Conservation (phyloP, 2,113 vertebrate genomes). For the Corydoras maculifer region DNA sequence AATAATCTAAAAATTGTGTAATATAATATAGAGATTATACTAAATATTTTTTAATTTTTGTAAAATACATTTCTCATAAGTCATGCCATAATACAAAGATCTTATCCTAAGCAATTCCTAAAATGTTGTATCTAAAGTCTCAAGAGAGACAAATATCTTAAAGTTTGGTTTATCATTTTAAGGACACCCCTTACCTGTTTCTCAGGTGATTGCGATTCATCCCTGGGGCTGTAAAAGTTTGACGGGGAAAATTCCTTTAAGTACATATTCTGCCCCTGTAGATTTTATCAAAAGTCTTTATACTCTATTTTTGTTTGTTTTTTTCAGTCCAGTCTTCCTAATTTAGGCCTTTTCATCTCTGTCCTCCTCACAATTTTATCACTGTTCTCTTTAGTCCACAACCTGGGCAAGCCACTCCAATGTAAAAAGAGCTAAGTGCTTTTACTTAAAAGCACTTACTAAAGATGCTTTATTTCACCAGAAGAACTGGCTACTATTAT, state of each 20-base stretch:
- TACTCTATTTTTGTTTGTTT: slow-evolving; percentile 47
- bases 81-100: too few species aligned
- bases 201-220: slow-evolving; percentile 62
- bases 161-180: slow-evolving; percentile 55
- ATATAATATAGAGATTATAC: too few species aligned
- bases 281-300: slow-evolving; percentile 68
- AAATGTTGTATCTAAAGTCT: slow-evolving; percentile 29
- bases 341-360: slow-evolving; percentile 13
- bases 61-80: slow-evolving; percentile 1
- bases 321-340: slow-evolving; percentile 39
- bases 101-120: slow-evolving; percentile 32
- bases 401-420: slow-evolving; percentile 13
- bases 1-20: too few species aligned
- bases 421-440: slow-evolving; percentile 5
- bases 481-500: background rate
- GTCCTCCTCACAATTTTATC: slow-evolving; percentile 38
- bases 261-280: slow-evolving; percentile 62
- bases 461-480: slow-evolving; percentile 21
- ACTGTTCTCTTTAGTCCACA: slow-evolving; percentile 23
- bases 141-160: slow-evolving; percentile 29
- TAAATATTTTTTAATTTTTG: too few species aligned
- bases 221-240: slow-evolving; percentile 32
- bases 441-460: too few species aligned
- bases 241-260: slow-evolving; percentile 53
- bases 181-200: slow-evolving; percentile 53